Percentiles rank a stretch among this genome's conserved stretches.
These are phyloP conservation scores for Himalopsyche kuldschensis DNA, from an alignment of 2,888 invertebrate genomes.

Conservation along the genomic window DNA sequence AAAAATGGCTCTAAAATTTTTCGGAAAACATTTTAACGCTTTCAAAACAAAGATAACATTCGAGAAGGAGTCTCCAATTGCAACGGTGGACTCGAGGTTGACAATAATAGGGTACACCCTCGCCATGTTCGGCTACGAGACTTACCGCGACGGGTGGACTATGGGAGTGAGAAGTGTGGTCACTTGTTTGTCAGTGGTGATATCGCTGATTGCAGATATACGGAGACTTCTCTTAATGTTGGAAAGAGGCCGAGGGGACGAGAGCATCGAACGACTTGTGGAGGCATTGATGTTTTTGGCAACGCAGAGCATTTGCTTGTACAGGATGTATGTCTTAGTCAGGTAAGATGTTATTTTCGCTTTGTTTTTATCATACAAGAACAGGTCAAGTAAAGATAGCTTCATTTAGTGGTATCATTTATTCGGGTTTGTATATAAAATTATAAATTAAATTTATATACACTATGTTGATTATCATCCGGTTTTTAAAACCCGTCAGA, in stretches of 20 bases:
- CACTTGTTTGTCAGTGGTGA: conserved; percentile 19
- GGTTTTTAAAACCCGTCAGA: not conserved
- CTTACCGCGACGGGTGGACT: conserved; percentile 15
- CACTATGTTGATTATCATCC: too few relatives aligned
- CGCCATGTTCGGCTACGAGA: conserved; percentile 28
- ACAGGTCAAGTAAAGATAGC: too few relatives aligned
- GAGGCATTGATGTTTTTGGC: conserved; percentile 28
- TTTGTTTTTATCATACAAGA: not conserved
- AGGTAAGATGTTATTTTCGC: not conserved
- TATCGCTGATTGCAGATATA: conserved; percentile 45
- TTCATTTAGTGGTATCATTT: too few relatives aligned
- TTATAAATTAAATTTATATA: too few relatives aligned
- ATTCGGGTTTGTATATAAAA: too few relatives aligned
- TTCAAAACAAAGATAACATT: not conserved
- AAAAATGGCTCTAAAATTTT: not conserved
- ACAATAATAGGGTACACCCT: not conserved
- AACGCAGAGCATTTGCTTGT: conserved; percentile 24
- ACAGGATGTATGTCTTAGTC: conserved; percentile 24
- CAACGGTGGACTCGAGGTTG: not conserved
- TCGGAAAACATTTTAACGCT: not conserved
- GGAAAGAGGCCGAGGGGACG: conserved; percentile 47
- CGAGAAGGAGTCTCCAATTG: not conserved
- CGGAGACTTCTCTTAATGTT: conserved; percentile 46
- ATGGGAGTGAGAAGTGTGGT: not conserved
- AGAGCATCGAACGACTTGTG: conserved; percentile 38